Evolutionary conservation across 2,888 invertebrate species (phyloP), one percentile per base, ranked within the genome.

Genomic region (Oithona nana): DNA sequence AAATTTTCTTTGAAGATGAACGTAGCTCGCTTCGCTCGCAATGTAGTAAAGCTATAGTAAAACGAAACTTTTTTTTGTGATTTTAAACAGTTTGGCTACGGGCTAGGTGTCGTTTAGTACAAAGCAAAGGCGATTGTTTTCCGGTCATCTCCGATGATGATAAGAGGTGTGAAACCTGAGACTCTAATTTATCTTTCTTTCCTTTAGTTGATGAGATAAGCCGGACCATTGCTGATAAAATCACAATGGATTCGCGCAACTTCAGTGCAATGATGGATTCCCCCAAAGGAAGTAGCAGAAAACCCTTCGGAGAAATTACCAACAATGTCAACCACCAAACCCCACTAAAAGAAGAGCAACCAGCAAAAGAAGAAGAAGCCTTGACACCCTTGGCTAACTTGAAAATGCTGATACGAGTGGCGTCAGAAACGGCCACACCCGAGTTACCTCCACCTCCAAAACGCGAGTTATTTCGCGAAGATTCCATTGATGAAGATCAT

Each of bases 351-450:
- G 24, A 20, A 11, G 54, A 54, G 24, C 24, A 24, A 16, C 22
- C 24, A 4, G 20, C 54, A 16, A 13, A 13, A n/a, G 49, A 48
- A 4, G 49, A 59, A 16, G 16, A 57, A 20, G 75, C 75, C 67
- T 76, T 81, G 22, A 82, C 82, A 24, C 82, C 82, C 26, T 82
- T 79, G 63, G 81, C 81, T 66, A 83, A 83, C 73, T 75, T 83
- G 57, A 80, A 81, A 73, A 73, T 83, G 67, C 73, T 83, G 65
- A 81, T 81, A 6, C 80, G 79, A 73, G 80, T 82, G 62, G 81
- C 82, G 76, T 70, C 77, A 75, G 65, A 64, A 59, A 66, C 69
- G 57, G 69, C 48, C 11, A 20, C n/a, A 30, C 31, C 16, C n/a
- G n/a, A 54, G 55, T n/a, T n/a, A n/a, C 8, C 39, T 39, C 11